phyloP scores from a whole-genome alignment of 2,113 vertebrate species.

The Catharus bicknelli region DNA sequence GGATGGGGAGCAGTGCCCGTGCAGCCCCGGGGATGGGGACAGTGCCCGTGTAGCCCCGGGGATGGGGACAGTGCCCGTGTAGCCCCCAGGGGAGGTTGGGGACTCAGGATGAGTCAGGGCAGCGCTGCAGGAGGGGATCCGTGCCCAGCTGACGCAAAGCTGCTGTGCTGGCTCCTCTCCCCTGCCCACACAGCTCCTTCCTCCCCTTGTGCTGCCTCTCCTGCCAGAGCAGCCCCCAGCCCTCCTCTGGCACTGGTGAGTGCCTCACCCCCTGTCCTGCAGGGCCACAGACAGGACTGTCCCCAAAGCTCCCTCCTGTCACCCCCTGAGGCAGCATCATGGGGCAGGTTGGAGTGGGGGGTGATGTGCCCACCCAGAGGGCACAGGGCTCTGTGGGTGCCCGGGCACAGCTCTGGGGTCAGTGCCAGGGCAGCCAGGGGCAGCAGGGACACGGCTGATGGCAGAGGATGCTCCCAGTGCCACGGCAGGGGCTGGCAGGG shows the following conservation, averaged over 20 bases:
- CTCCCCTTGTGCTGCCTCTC: not conserved
- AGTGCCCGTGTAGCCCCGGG: no score
- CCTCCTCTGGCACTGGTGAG: no score
- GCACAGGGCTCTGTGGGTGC: not conserved
- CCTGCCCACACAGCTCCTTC: constrained; percentile 32
- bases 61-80: no score
- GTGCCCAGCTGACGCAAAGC: not conserved
- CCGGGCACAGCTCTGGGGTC: not conserved
- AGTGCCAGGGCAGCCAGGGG: not conserved
- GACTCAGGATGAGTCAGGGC: not conserved
- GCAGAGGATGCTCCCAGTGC: not conserved
- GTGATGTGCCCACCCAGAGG: not conserved
- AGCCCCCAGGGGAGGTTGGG: not conserved
- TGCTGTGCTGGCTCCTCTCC: constrained; percentile 11
- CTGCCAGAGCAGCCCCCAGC: not conserved
- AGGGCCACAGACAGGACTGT: not conserved
- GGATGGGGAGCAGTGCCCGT: no score
- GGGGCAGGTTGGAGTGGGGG: not conserved
- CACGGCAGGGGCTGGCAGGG: rapidly evolving
- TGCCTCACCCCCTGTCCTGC: not conserved
- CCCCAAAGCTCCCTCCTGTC: not conserved
- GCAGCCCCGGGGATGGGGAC: no score
- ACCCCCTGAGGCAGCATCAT: rapidly evolving
- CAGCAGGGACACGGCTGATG: rapidly evolving
- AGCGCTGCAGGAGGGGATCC: not conserved